Base-by-base conservation (phyloP, 1,140 invertebrate species). In the Cardiocondyla obscurior region DNA sequence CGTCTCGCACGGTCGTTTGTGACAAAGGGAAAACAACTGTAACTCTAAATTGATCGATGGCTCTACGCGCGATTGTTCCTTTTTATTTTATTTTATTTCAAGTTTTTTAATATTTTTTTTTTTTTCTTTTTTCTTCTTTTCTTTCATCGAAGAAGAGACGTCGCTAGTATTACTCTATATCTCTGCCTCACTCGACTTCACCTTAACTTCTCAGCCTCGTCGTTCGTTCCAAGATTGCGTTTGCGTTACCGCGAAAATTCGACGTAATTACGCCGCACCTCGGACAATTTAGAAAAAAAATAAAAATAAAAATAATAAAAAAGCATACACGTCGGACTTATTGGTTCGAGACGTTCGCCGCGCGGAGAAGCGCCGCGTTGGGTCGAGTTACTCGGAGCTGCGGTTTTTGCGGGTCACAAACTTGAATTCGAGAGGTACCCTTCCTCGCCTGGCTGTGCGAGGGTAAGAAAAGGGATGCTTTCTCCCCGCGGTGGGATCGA, bases 401-500 rank as follows among this genome's bases (percentile, higher is more conserved):
- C 16, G 16, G 16, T 51, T 36, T 10, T 7, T 28, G 19, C 8
- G 19, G 10, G n/a, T n/a, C n/a, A n/a, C n/a, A n/a, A n/a, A n/a
- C n/a, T n/a, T n/a, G n/a, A n/a, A n/a, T n/a, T n/a, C n/a, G n/a
- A n/a, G n/a, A n/a, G n/a, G n/a, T n/a, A n/a, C n/a, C n/a, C n/a
- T n/a, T n/a, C n/a, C n/a, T n/a, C n/a, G n/a, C n/a, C n/a, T n/a
- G n/a, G n/a, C n/a, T n/a, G n/a, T n/a, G 67, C 12, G 62, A 8
- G 36, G n/a, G 39, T 8, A 39, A 39, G n/a, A 28, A 55, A 16
- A n/a, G n/a, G 36, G 30, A 57, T 33, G 36, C 73, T 58, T 25
- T 8, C 16, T n/a, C n/a, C n/a, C n/a, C n/a, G n/a, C 62, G 19
- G 33, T 39, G 58, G 10, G 6, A 46, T 81, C 67, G 65, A 82